These are phyloP conservation scores for Xiphorhynchus elegans DNA, from an alignment of 2,113 vertebrate species.

Conservation along the genomic window DNA sequence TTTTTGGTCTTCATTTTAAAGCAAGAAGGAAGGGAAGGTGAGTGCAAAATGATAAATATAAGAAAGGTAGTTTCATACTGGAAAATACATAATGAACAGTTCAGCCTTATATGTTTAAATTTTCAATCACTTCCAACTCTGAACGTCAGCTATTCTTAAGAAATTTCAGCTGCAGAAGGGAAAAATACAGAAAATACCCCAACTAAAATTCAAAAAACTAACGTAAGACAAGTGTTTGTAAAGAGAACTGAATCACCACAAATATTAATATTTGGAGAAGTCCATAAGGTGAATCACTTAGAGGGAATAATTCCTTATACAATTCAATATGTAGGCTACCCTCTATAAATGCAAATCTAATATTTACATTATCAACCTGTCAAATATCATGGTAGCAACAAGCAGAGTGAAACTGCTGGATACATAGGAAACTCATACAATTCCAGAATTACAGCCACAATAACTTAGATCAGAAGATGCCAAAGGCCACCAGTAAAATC, in stretches of 20 bases:
- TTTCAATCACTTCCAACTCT: neutral
- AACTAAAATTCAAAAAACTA: neutral
- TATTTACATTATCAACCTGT: neutral
- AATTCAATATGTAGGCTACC: neutral
- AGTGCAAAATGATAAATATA: neutral
- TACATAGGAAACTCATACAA: neutral
- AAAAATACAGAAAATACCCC: neutral
- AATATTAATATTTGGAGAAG: neutral
- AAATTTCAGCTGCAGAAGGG: neutral
- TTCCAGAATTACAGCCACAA: neutral
- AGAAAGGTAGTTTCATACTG: neutral
- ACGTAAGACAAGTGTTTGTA: neutral
- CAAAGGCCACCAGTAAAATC: neutral
- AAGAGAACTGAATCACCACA: neutral
- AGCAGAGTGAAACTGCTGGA: neutral
- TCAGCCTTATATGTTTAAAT: neutral
- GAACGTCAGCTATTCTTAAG: neutral
- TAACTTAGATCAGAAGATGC: neutral
- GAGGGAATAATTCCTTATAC: neutral
- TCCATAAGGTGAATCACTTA: neutral
- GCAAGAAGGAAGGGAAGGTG: neutral
- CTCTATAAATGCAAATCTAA: neutral
- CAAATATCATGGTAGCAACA: neutral
- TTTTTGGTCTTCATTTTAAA: neutral
- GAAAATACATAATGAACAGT: neutral